A percentile compares a stretch with the other conserved stretches of the same genome.
These are phyloP conservation scores for Clistopyga incitator DNA, from an alignment of 2,888 invertebrate species.

Conservation along the genomic window DNA sequence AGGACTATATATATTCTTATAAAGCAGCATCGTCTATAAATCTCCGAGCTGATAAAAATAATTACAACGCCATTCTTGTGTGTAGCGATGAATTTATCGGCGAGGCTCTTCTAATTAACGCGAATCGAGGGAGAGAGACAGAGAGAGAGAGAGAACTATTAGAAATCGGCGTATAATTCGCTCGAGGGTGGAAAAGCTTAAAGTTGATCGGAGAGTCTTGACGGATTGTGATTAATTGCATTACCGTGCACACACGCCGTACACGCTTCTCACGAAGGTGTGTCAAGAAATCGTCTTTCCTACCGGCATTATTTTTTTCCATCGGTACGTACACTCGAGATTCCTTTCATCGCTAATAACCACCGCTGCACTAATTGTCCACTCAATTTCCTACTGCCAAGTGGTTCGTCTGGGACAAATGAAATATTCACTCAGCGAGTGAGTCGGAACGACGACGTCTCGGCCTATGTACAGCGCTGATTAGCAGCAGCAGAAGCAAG, in stretches of 20 bases:
- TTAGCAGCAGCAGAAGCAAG: conserved; percentile 32
- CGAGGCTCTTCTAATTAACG: conserved; percentile 55
- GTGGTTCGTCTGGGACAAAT: conserved; percentile 31
- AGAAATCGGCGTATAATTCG: conserved; percentile 61
- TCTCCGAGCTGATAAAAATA: conserved; percentile 55
- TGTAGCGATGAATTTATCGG: conserved; percentile 29
- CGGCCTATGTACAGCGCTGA: neutral
- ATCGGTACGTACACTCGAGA: conserved; percentile 7
- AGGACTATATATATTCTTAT: conserved; percentile 53
- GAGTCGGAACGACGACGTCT: conserved; percentile 41
- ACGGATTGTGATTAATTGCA: conserved; percentile 68
- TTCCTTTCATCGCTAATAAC: conserved; percentile 31
- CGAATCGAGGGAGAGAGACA: no score
- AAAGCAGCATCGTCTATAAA: conserved; percentile 56
- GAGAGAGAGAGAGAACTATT: conserved; percentile 54
- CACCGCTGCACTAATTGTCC: conserved; percentile 36
- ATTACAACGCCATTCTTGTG: conserved; percentile 52
- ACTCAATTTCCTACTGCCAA: conserved; percentile 26
- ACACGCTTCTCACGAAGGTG: conserved; percentile 40
- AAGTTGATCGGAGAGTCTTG: conserved; percentile 62
- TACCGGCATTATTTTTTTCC: conserved; percentile 35
- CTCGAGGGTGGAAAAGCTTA: conserved; percentile 61
- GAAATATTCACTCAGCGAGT: conserved; percentile 49
- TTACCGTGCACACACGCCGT: conserved; percentile 8
- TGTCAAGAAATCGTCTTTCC: conserved; percentile 45